Evolutionary conservation across 2,797 vertebrate genomes (phyloP).

Genomic region (Poecilia wingei): DNA sequence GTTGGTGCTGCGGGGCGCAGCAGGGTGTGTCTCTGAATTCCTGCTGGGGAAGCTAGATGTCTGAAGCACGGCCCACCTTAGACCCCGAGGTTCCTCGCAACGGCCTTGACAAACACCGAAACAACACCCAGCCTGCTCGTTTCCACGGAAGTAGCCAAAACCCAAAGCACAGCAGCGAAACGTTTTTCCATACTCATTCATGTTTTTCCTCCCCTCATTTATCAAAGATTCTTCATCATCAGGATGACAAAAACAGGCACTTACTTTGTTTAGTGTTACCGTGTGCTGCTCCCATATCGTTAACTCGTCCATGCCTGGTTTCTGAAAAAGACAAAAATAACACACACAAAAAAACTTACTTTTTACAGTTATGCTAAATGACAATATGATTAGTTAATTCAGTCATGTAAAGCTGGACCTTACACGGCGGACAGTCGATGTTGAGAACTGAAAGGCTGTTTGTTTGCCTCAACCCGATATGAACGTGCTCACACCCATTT

Average conservation of each 20-base stretch:
- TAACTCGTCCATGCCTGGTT: conserved; percentile 91
- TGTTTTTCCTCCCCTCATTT: not conserved
- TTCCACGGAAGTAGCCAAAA: conserved; percentile 9
- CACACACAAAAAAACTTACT: not conserved
- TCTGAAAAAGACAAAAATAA: conserved; percentile 58
- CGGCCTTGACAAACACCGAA: conserved; percentile 7
- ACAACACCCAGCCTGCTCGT: not conserved
- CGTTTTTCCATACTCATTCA: too few relatives aligned
- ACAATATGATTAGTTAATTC: not conserved
- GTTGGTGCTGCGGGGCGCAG: conserved; percentile 51
- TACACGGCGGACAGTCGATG: conserved; percentile 35
- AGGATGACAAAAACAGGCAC: conserved; percentile 32
- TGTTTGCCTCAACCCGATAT: conserved; percentile 50
- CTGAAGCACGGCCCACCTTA: conserved; percentile 19
- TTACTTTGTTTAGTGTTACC: conserved; percentile 88
- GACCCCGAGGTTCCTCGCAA: conserved; percentile 18
- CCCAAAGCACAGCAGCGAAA: not conserved
- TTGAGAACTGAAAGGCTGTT: conserved; percentile 34
- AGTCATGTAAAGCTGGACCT: conserved; percentile 18
- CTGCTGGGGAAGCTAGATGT: conserved; percentile 53
- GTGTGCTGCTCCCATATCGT: conserved; percentile 97
- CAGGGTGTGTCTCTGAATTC: conserved; percentile 75
- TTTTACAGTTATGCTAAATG: not conserved
- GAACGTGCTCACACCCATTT: conserved; percentile 76
- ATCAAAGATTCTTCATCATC: not conserved